A percentile compares a stretch with the other conserved stretches of the same genome.
These are phyloP conservation scores for Alviniconcha marisindica DNA, from an alignment of 1,140 invertebrate species.

Conservation along the genomic window DNA sequence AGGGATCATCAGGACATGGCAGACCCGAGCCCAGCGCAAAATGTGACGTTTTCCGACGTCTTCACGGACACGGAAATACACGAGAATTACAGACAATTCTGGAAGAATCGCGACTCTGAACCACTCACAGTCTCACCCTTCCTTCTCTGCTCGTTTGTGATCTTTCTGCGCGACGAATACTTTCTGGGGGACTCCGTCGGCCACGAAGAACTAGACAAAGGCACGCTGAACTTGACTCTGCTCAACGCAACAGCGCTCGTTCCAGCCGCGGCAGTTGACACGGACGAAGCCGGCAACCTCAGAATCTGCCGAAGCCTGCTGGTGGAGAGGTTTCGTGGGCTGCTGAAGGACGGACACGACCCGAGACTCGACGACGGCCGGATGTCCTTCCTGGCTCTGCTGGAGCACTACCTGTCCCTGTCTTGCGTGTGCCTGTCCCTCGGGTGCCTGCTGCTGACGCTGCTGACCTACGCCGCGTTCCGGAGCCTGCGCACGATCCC, in stretches of 20 bases:
- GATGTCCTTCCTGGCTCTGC: neutral
- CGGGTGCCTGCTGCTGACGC: neutral
- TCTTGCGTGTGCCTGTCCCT: conserved; percentile 23
- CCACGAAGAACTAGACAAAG: neutral
- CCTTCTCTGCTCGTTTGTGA: conserved; percentile 19
- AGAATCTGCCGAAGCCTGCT: neutral
- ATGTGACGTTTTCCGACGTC: neutral
- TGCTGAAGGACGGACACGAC: neutral
- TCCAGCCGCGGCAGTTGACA: neutral
- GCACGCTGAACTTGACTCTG: neutral
- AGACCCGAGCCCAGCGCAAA: neutral
- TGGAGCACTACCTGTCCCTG: neutral
- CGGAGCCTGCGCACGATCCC: conserved; percentile 23
- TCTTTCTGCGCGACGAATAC: neutral
- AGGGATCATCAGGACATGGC: too few species aligned
- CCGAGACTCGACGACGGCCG: neutral
- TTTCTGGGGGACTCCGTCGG: neutral
- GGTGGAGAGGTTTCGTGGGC: neutral
- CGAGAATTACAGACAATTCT: neutral
- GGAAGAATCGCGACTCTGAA: neutral
- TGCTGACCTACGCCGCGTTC: conserved; percentile 21
- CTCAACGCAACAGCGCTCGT: neutral
- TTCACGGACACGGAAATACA: neutral
- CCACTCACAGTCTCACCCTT: neutral
- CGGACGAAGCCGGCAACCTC: neutral